Evolutionary conservation across 1,140 invertebrate genomes (phyloP).

Genomic region (Ptiloglossa arizonensis): DNA sequence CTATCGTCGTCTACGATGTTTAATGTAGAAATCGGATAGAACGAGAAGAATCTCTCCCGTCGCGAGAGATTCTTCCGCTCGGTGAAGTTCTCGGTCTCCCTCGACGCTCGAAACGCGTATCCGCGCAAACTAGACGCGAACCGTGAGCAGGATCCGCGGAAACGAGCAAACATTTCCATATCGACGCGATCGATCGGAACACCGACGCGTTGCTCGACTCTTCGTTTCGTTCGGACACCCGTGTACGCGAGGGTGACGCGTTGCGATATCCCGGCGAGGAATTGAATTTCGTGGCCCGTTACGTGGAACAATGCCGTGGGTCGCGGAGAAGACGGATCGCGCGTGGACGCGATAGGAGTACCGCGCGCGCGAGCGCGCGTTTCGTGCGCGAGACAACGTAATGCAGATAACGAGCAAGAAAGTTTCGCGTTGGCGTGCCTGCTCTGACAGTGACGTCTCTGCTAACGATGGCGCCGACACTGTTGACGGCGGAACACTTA

Average conservation of each 20-base stretch:
- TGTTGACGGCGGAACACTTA: constrained; percentile 86
- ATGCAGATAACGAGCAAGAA: constrained; percentile 58
- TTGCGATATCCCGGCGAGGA: too few relatives aligned
- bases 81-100: neutral
- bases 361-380: neutral
- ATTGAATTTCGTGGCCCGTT: too few relatives aligned
- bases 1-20: too few relatives aligned
- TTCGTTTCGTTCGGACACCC: too few relatives aligned
- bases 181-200: constrained; percentile 29
- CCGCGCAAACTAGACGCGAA: neutral
- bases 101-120: neutral
- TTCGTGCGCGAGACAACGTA: constrained; percentile 35
- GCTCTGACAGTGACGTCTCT: constrained; percentile 86
- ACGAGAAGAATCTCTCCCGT: too few relatives aligned
- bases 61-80: too few relatives aligned
- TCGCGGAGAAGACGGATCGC: neutral
- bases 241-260: too few relatives aligned
- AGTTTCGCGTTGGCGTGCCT: constrained; percentile 78
- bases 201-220: neutral
- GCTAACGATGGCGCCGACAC: constrained; percentile 86
- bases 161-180: constrained; percentile 39
- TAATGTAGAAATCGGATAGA: constrained; percentile 15
- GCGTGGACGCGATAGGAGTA: too few relatives aligned
- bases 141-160: too few relatives aligned
- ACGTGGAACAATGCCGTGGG: too few relatives aligned